Conservation (phyloP, 2,888 invertebrate species). For the Cephus pygmeus region DNA sequence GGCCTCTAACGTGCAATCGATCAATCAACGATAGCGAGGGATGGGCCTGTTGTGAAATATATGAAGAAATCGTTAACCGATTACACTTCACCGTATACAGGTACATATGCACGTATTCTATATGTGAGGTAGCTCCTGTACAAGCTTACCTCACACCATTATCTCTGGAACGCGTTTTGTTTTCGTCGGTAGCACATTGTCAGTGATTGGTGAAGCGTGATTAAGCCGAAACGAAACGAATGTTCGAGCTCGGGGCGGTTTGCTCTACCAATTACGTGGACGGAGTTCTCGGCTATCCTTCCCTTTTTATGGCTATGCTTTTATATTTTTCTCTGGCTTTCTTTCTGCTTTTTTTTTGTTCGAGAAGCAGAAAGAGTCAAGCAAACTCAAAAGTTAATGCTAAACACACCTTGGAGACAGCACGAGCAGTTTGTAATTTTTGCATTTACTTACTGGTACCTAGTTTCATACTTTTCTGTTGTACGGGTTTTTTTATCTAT, state of each 20-base stretch:
- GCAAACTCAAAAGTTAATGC: not conserved
- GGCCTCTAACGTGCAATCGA: not conserved
- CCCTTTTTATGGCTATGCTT: not conserved
- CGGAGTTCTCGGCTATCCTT: not conserved
- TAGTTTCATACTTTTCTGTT: not conserved
- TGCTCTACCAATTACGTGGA: not conserved
- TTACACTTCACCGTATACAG: not conserved
- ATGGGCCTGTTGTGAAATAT: not conserved
- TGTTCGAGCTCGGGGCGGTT: not conserved
- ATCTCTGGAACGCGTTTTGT: not conserved
- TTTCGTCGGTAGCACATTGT: not conserved
- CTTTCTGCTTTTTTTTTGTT: not conserved
- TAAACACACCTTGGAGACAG: not conserved
- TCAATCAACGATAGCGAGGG: not conserved
- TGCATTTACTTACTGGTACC: not conserved
- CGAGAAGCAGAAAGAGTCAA: not conserved
- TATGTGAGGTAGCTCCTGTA: not conserved
- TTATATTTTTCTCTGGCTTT: not conserved
- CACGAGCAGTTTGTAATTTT: not conserved
- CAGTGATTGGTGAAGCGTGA: conserved; percentile 5
- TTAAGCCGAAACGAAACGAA: conserved; percentile 6
- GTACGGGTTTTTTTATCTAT: not conserved
- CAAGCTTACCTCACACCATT: not conserved
- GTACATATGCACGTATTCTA: not conserved
- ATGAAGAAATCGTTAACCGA: not conserved